Evolutionary conservation across 2,113 vertebrate genomes (phyloP).

Genomic region (Hoplias malabaricus): DNA sequence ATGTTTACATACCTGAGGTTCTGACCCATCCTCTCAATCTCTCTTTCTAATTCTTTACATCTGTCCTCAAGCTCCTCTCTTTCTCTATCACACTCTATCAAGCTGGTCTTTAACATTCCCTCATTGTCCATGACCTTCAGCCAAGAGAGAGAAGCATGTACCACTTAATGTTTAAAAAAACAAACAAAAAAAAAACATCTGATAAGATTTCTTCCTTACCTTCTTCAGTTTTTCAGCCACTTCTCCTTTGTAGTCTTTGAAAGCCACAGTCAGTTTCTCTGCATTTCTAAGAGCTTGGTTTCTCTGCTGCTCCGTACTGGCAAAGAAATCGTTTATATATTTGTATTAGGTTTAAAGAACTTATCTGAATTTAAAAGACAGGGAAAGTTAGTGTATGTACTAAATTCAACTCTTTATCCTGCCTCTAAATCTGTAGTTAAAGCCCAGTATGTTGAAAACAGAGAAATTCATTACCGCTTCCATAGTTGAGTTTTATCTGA

Average conservation of each 20-base stretch:
- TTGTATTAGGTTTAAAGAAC: too few relatives aligned
- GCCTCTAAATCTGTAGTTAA: neutral
- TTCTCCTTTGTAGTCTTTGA: slow-evolving; percentile 84
- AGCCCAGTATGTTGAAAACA: neutral
- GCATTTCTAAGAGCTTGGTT: slow-evolving; percentile 87
- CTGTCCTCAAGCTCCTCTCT: slow-evolving; percentile 78
- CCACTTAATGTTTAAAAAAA: neutral
- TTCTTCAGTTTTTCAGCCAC: slow-evolving; percentile 78
- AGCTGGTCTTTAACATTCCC: slow-evolving; percentile 72
- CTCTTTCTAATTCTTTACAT: slow-evolving; percentile 73
- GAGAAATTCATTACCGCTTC: slow-evolving; percentile 76
- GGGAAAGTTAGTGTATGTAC: neutral
- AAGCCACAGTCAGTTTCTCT: slow-evolving; percentile 83
- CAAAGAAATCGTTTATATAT: slow-evolving; percentile 42
- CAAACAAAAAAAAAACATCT: neutral
- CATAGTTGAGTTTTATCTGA: slow-evolving; percentile 72
- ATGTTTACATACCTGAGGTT: slow-evolving; percentile 73
- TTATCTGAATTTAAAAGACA: neutral
- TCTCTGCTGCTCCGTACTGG: slow-evolving; percentile 88
- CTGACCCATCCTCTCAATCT: slow-evolving; percentile 70
- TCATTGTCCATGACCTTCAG: slow-evolving; percentile 84
- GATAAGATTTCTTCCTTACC: slow-evolving; percentile 62
- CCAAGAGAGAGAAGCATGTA: slow-evolving; percentile 12
- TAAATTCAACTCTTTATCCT: neutral
- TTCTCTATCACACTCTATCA: slow-evolving; percentile 79